Evolutionary conservation across 1,140 invertebrate genomes (phyloP).

Genomic region (Drosophila sp.): DNA sequence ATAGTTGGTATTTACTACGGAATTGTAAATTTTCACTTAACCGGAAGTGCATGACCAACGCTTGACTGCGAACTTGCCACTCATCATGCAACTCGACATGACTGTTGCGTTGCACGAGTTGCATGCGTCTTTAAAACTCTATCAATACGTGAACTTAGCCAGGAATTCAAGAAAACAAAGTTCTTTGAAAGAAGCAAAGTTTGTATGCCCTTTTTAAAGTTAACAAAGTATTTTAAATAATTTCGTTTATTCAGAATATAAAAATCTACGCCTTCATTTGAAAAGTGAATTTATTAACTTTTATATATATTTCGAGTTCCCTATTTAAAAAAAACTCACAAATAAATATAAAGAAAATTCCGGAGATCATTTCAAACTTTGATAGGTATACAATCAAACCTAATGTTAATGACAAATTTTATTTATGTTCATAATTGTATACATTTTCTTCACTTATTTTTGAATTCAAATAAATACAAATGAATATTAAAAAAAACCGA

Average conservation of each 20-base stretch:
- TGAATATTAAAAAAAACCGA: too few relatives aligned
- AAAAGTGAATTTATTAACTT: background rate
- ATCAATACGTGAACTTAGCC: slow-evolving; percentile 5
- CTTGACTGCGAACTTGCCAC: slow-evolving; percentile 42
- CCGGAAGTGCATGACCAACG: slow-evolving; percentile 67
- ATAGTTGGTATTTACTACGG: slow-evolving; percentile 23
- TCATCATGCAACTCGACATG: slow-evolving; percentile 28
- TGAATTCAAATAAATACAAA: too few relatives aligned
- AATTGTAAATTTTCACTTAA: slow-evolving; percentile 25
- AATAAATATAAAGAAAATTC: too few relatives aligned
- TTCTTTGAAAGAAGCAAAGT: background rate
- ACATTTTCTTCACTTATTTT: too few relatives aligned
- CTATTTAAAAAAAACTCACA: background rate
- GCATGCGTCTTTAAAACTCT: slow-evolving; percentile 36
- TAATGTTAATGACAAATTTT: too few relatives aligned
- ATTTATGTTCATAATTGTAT: too few relatives aligned
- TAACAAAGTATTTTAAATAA: background rate
- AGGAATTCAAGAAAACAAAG: background rate
- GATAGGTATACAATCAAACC: too few relatives aligned
- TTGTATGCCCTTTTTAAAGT: slow-evolving; percentile 4
- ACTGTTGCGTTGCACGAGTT: background rate
- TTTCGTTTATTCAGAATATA: background rate
- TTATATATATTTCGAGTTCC: background rate
- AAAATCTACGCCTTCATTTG: background rate
- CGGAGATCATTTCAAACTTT: too few relatives aligned